These are phyloP conservation scores for Proterorhinus semilunaris DNA, from an alignment of 2,113 vertebrate genomes.

Conservation along the genomic window DNA sequence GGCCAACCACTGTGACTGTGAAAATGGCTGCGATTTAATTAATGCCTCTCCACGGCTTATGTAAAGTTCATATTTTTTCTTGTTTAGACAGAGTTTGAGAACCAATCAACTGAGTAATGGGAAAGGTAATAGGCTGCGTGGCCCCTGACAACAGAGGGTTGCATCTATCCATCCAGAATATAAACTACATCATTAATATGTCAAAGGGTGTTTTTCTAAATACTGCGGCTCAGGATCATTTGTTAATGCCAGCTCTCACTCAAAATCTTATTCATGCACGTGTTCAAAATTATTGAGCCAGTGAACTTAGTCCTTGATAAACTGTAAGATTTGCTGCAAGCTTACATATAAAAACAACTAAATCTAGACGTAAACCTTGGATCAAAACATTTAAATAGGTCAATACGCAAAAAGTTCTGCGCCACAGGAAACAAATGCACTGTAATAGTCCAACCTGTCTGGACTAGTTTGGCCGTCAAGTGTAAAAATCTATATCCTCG, in stretches of 20 bases:
- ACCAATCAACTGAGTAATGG: slow-evolving; percentile 75
- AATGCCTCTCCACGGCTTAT: slow-evolving; percentile 67
- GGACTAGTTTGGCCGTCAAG: too few relatives aligned
- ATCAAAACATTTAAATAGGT: too few relatives aligned
- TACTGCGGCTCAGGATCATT: slow-evolving; percentile 21
- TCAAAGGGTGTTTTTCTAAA: slow-evolving; percentile 41
- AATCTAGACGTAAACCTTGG: too few relatives aligned
- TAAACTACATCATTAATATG: slow-evolving; percentile 52
- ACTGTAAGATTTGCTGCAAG: too few relatives aligned
- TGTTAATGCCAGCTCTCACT: slow-evolving; percentile 23
- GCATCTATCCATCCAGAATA: slow-evolving; percentile 57
- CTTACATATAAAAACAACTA: too few relatives aligned
- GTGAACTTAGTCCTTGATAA: too few relatives aligned
- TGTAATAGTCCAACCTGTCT: too few relatives aligned
- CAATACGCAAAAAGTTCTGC: too few relatives aligned
- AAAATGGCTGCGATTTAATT: slow-evolving; percentile 73
- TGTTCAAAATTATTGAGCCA: neutral
- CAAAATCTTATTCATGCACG: slow-evolving; percentile 4
- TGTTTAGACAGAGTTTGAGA: slow-evolving; percentile 70
- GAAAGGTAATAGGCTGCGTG: slow-evolving; percentile 65
- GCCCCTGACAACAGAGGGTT: slow-evolving; percentile 51
- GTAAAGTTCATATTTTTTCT: slow-evolving; percentile 66
- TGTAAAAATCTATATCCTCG: too few relatives aligned
- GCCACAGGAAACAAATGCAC: too few relatives aligned
- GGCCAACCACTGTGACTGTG: slow-evolving; percentile 65